Evolutionary conservation across 2,113 vertebrate genomes (phyloP), one percentile per base, ranked within the genome.

Genomic region (Eidolon helvum): DNA sequence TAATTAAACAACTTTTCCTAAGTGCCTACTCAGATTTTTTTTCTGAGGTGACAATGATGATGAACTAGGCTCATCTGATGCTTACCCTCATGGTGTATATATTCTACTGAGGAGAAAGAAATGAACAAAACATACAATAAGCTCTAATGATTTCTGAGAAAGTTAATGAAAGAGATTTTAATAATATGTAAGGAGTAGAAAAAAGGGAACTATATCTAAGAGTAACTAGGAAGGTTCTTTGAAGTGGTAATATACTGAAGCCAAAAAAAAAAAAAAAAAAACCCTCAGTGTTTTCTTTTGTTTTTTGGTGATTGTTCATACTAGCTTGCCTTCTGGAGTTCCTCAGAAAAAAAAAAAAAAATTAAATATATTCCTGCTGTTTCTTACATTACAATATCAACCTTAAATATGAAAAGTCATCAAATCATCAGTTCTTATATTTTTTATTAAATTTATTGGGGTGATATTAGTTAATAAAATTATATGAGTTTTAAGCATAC

Each of bases 31-130:
- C 40, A 5, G 4, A 22, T 10, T 43, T 71, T 28, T 22, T 14
- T 50, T 66, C 11, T 68, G 59, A 40, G 14, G 16, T 40, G 7
- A 19, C 7, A 12, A 3, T 40, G 35, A 53, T 45, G 63, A 45
- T n/a, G 35, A 22, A 45, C 2, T 19, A n/a, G 1, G 7, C 12
- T 74, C 21, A 77, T 10, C 43, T 22, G 15, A 8, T 16, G 1
- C 2, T 14, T 48, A 4, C 7, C 11, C 4, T 9, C 26, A 45
- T 45, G 12, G 43, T 71, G 2, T 2, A 6, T 5, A 24, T 26
- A 63, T 38, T 71, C 21, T 48, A 65, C 15, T 69, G 7, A 24
- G 35, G 38, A 57, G 6, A 87, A 43, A 75, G 0, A 35, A 45
- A 82, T 50, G 2, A 53, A 53, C 2, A 38, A 18, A 45, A 55